These are phyloP conservation scores for Mus spretus DNA, from an alignment of 2,797 vertebrate genomes.

Conservation along the genomic window DNA sequence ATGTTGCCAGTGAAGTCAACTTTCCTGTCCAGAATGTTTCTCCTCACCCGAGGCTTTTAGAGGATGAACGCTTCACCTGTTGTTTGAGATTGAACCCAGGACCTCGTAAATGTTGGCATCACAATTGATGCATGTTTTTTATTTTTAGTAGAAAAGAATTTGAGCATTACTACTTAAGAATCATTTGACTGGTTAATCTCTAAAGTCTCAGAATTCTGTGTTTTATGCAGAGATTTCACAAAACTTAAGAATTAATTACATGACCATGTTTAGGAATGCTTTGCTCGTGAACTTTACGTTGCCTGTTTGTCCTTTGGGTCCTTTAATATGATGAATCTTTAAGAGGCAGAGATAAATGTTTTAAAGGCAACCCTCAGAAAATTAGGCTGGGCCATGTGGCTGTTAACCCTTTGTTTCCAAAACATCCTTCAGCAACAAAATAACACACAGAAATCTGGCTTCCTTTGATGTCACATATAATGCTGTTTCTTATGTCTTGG, in stretches of 20 bases:
- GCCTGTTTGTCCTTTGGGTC: not conserved
- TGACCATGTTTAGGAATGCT: not conserved
- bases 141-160: slow-evolving; percentile 39
- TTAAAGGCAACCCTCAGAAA: slow-evolving; percentile 31
- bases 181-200: not conserved
- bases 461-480: not conserved
- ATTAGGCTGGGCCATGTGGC: not conserved
- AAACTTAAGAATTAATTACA: slow-evolving; percentile 7
- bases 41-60: not conserved
- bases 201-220: not conserved
- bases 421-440: not conserved
- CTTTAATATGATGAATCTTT: not conserved
- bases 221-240: slow-evolving; percentile 11
- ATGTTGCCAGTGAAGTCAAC: not conserved
- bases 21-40: not conserved
- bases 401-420: slow-evolving; percentile 25
- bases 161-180: not conserved
- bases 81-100: not conserved
- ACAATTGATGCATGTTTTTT: not conserved
- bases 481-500: not conserved
- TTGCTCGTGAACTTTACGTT: not conserved
- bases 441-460: not conserved
- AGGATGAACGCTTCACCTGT: not conserved
- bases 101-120: not conserved
- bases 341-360: not conserved